Conservation (phyloP, 2,888 invertebrate species). For the Microctonus brassicae region DNA sequence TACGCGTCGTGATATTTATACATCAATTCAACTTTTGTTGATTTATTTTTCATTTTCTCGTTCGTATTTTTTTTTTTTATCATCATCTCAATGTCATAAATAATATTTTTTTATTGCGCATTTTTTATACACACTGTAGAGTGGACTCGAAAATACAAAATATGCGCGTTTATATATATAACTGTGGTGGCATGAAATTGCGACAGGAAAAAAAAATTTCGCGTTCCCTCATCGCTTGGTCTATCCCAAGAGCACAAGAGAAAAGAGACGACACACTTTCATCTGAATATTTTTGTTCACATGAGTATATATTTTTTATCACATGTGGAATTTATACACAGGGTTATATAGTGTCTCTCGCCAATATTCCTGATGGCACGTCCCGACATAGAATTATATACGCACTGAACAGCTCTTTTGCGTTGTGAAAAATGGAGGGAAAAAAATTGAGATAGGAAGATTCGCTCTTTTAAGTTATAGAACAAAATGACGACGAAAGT, state of each 20-base stretch:
- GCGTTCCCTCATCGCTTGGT: slow-evolving; percentile 1
- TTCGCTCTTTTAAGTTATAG: too few relatives aligned
- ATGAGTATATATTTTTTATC: slow-evolving; percentile 62
- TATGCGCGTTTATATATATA: neutral
- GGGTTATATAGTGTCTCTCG: slow-evolving; percentile 26
- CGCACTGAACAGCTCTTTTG: slow-evolving; percentile 14
- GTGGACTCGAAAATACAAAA: neutral
- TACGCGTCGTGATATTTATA: too few relatives aligned
- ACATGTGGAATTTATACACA: slow-evolving; percentile 58
- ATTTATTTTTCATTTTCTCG: too few relatives aligned
- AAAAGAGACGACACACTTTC: slow-evolving; percentile 35
- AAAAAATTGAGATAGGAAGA: too few relatives aligned
- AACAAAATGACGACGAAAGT: neutral
- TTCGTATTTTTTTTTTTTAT: too few relatives aligned
- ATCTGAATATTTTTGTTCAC: slow-evolving; percentile 39
- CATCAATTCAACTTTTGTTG: too few relatives aligned
- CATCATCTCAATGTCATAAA: too few relatives aligned
- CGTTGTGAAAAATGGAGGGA: neutral
- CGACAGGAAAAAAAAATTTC: neutral
- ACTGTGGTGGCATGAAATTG: neutral
- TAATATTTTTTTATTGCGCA: neutral
- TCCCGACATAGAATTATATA: slow-evolving; percentile 41
- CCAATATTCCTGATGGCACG: slow-evolving; percentile 58
- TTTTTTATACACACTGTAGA: neutral
- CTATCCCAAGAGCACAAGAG: neutral